phyloP scores from a whole-genome alignment of 2,113 vertebrate species.

The Lota lota region DNA sequence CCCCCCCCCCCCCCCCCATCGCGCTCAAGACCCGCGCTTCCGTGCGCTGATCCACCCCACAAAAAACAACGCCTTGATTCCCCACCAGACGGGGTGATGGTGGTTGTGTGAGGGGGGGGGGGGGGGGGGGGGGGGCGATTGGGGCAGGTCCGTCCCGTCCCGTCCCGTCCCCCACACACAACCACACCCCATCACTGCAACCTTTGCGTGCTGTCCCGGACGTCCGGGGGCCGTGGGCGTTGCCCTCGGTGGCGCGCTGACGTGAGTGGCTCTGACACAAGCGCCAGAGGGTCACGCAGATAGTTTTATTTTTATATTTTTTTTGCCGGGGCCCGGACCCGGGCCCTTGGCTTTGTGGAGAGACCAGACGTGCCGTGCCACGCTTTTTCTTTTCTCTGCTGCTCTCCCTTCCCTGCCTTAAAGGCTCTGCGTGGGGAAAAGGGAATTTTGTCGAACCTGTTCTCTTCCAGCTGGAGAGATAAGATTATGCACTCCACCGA shows the following conservation, averaged over 20 bases:
- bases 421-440: constrained; percentile 55
- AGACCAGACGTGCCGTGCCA: constrained; percentile 57
- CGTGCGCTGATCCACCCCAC: constrained; percentile 8
- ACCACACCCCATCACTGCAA: constrained; percentile 16
- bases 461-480: constrained; percentile 64
- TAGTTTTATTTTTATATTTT: constrained; percentile 24
- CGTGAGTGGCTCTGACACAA: constrained; percentile 26
- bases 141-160: no score
- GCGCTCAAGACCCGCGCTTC: background rate
- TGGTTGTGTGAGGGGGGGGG: no score
- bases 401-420: constrained; percentile 41
- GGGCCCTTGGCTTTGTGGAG: constrained; percentile 17
- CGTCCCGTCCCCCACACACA: constrained; percentile 1
- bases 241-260: constrained; percentile 31
- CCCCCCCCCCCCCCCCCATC: background rate
- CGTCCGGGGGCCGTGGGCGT: constrained; percentile 40
- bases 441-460: constrained; percentile 71
- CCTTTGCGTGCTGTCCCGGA: constrained; percentile 44
- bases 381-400: constrained; percentile 36
- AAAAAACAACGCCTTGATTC: constrained; percentile 35
- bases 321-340: background rate
- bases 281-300: constrained; percentile 51
- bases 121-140: no score
- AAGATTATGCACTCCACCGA: constrained; percentile 57
- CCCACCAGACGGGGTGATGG: constrained; percentile 17